Conservation (phyloP, 2,113 vertebrate genomes). For the Esox niger region DNA sequence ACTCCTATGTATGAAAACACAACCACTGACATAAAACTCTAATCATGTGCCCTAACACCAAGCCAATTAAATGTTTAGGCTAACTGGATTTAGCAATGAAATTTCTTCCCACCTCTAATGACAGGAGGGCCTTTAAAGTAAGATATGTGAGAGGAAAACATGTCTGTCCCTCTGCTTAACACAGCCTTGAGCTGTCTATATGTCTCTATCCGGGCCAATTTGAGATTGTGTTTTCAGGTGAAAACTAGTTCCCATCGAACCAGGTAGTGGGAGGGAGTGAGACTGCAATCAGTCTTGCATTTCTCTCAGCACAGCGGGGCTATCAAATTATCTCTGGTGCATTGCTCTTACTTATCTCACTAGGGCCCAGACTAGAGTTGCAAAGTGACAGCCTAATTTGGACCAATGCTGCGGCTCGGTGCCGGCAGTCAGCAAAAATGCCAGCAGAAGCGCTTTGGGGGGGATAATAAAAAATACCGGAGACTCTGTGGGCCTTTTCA, state of each 20-base stretch:
- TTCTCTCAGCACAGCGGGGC: neutral
- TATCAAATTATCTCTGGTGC: slow-evolving; percentile 9
- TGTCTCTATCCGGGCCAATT: slow-evolving; percentile 8
- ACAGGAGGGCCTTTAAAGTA: neutral
- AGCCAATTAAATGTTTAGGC: neutral
- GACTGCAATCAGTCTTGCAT: slow-evolving; percentile 3
- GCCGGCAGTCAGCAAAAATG: slow-evolving; percentile 13
- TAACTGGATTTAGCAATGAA: slow-evolving; percentile 5
- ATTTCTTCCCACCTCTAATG: neutral
- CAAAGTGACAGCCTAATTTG: slow-evolving; percentile 23
- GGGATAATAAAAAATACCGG: slow-evolving; percentile 2
- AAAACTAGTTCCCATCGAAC: slow-evolving; percentile 9
- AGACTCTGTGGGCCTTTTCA: neutral
- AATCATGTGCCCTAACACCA: too few species aligned
- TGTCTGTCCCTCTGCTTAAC: neutral
- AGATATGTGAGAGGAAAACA: neutral
- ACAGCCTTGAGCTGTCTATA: neutral
- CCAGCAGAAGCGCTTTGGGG: neutral
- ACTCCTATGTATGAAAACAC: too few species aligned
- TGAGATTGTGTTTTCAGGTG: slow-evolving; percentile 1
- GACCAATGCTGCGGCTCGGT: slow-evolving; percentile 2
- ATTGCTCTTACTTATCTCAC: slow-evolving; percentile 23
- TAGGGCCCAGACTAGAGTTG: slow-evolving; percentile 19
- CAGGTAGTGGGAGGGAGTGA: neutral
- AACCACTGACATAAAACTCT: too few species aligned